Percentiles rank a stretch among this genome's conserved stretches.
phyloP scores from a whole-genome alignment of 2,113 vertebrate species.

The Phainopepla nitens region DNA sequence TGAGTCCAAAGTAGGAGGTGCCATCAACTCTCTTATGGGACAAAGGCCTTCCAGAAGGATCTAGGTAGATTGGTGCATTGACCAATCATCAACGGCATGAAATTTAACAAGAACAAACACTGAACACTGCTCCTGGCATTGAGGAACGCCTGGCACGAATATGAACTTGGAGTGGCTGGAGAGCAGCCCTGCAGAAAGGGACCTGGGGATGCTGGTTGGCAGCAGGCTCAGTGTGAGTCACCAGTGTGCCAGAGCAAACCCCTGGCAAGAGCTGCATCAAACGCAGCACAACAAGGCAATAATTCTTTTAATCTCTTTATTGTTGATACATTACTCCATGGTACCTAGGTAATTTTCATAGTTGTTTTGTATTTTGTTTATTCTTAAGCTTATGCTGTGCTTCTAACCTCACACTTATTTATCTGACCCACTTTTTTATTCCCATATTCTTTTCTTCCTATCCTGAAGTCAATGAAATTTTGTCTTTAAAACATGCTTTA shows the following conservation, averaged over 20 bases:
- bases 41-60: neutral
- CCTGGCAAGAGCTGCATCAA: no score
- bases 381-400: neutral
- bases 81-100: neutral
- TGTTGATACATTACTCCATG: neutral
- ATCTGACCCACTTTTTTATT: neutral
- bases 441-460: neutral
- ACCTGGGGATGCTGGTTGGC: neutral
- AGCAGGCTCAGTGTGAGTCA: neutral
- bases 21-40: neutral
- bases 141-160: neutral
- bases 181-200: neutral
- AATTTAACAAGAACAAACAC: neutral
- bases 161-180: neutral
- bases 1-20: neutral
- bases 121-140: neutral
- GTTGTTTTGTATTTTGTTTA: neutral
- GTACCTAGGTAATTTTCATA: neutral
- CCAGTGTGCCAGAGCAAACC: neutral
- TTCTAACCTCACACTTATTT: neutral
- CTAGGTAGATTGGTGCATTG: neutral
- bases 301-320: neutral
- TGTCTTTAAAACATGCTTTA: neutral
- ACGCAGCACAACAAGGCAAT: neutral
- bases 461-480: neutral